phyloP scores from a whole-genome alignment of 2,113 vertebrate species.

The Myotis brandtii region DNA sequence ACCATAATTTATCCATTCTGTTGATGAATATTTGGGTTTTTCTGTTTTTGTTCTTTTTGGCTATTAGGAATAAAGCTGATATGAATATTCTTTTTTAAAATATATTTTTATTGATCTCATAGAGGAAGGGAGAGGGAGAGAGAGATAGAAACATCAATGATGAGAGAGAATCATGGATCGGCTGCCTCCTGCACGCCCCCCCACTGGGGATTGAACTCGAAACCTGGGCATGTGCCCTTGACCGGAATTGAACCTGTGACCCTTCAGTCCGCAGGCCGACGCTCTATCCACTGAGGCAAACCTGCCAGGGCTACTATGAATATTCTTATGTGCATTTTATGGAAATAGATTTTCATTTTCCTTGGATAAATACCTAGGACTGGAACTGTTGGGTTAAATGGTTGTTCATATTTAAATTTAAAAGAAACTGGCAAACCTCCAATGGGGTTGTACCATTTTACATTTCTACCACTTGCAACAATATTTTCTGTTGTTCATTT shows the following conservation, averaged over 20 bases:
- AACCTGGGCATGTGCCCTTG: too few species aligned
- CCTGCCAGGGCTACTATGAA: not conserved
- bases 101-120: too few species aligned
- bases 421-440: not conserved
- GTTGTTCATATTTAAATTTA: slow-evolving; percentile 1
- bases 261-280: too few species aligned
- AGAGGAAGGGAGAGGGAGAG: too few species aligned
- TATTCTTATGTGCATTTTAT: not conserved
- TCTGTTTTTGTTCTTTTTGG: not conserved
- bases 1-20: not conserved
- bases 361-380: not conserved
- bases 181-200: too few species aligned
- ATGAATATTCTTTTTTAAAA: too few species aligned
- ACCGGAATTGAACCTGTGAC: too few species aligned
- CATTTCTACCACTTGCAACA: not conserved
- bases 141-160: too few species aligned
- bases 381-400: not conserved
- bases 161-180: too few species aligned
- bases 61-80: not conserved
- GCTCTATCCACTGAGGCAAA: too few species aligned
- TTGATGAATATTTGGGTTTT: not conserved
- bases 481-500: not conserved
- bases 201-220: too few species aligned
- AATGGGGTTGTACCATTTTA: not conserved
- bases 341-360: not conserved